A percentile compares a stretch with the other conserved stretches of the same genome.
phyloP scores from a whole-genome alignment of 1,140 invertebrate species.

The Drosophila bipectinata region DNA sequence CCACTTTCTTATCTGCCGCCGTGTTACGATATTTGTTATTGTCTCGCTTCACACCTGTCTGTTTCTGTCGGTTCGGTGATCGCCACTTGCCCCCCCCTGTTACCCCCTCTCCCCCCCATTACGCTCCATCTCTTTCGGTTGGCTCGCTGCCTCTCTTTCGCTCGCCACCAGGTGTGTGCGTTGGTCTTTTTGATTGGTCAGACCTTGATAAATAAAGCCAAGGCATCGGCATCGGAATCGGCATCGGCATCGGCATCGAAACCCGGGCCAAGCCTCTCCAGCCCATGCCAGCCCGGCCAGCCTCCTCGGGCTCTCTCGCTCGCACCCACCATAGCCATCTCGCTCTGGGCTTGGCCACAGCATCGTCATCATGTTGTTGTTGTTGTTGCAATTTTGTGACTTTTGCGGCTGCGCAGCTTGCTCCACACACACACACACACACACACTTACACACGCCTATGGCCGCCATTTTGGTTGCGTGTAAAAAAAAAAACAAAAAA shows the following conservation, averaged over 20 bases:
- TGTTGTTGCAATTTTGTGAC: not conserved
- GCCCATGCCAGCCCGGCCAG: conserved; percentile 30
- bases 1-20: conserved; percentile 55
- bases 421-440: conserved; percentile 14
- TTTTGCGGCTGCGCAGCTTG: conserved; percentile 57
- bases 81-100: not conserved
- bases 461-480: conserved; percentile 27
- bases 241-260: not conserved
- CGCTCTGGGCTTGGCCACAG: conserved; percentile 65
- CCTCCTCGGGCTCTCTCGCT: conserved; percentile 6
- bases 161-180: conserved; percentile 31
- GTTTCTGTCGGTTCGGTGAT: conserved; percentile 8
- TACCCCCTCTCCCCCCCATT: too few species aligned
- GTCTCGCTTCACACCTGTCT: conserved; percentile 67
- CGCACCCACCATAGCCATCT: conserved; percentile 3
- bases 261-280: conserved; percentile 46
- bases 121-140: conserved; percentile 1
- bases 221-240: not conserved
- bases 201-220: conserved; percentile 65
- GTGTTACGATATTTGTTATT: conserved; percentile 72
- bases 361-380: conserved; percentile 37
- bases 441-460: not conserved
- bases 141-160: conserved; percentile 9
- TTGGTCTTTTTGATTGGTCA: conserved; percentile 79
- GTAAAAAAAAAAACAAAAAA: conserved; percentile 1